Evolutionary conservation across 2,113 vertebrate genomes (phyloP), one percentile per base, ranked within the genome.

Genomic region (Microcebus ravelobensis): DNA sequence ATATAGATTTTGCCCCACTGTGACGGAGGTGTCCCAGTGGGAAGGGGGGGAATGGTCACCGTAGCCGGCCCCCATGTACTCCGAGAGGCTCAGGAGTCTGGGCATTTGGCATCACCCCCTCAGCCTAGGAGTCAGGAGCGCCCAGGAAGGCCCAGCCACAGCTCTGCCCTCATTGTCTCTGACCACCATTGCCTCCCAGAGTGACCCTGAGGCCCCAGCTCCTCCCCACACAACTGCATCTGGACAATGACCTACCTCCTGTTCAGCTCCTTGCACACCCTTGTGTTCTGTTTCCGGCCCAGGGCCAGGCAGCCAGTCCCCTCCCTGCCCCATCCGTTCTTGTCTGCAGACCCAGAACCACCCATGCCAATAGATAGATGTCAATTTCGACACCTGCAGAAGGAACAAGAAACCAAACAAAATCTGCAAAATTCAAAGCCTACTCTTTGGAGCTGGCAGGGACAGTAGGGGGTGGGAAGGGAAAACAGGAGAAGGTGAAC

Each of bases 381-480:
- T 94, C 25, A 52, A 57, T 85, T 77, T 90, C 77, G 39, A n/a
- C 14, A 59, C 34, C 17, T n/a, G 11, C 85, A n/a, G 57, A 39
- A 50, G 17, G 34, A 87, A 18, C 50, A 27, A 52, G 34, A 90
- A 93, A 73, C 34, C 2, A 15, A 74, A 8, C 14, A 17, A 61
- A 73, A 67, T 29, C 55, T 55, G 34, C 52, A 29, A 61, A 87
- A 79, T 8, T 59, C 73, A 29, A 74, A 67, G 57, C 17, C n/a
- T 36, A 1, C 34, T 65, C 63, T 61, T 15, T 8, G 29, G 61
- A 61, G 61, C 15, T 67, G 42, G 73, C 23, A 21, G 29, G 18
- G 27, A 10, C 20, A 39, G 11, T 13, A 6, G 29, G 0, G 14
- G n/a, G 18, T 2, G n/a, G 45, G 1, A 36, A 15, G 7, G 27